These are phyloP conservation scores for Porphyrio hochstetteri DNA, from an alignment of 2,113 vertebrate species.

Conservation along the genomic window DNA sequence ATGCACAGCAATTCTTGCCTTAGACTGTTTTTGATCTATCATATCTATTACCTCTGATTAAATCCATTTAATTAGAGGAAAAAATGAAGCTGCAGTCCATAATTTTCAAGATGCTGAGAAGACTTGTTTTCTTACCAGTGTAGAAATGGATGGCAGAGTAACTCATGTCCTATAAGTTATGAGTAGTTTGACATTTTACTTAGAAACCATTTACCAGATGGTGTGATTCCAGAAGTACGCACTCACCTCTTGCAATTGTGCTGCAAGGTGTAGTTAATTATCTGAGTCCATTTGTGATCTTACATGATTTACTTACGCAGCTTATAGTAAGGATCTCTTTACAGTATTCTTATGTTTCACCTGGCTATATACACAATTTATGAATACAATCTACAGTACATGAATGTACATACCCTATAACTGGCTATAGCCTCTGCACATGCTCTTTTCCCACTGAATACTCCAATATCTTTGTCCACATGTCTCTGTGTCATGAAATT, in stretches of 20 bases:
- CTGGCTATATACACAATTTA: neutral
- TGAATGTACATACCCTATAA: neutral
- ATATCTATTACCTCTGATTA: neutral
- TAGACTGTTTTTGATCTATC: neutral
- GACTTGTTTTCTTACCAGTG: neutral
- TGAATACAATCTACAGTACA: neutral
- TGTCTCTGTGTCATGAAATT: neutral
- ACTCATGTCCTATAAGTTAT: neutral
- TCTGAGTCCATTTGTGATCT: neutral
- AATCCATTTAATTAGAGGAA: neutral
- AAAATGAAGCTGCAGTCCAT: neutral
- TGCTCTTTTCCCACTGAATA: neutral
- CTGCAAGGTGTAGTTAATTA: neutral
- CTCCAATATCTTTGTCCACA: neutral
- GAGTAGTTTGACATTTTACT: neutral
- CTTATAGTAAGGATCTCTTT: neutral
- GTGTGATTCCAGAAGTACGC: neutral
- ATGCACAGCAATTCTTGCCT: neutral
- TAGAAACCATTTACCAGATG: neutral
- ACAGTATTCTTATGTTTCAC: neutral
- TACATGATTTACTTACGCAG: neutral
- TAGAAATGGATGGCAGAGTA: neutral
- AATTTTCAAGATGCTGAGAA: neutral
- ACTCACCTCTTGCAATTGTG: neutral
- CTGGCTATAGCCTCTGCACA: neutral